phyloP scores from a whole-genome alignment of 2,888 invertebrate genomes.

The Drosophila imparisetae region DNA sequence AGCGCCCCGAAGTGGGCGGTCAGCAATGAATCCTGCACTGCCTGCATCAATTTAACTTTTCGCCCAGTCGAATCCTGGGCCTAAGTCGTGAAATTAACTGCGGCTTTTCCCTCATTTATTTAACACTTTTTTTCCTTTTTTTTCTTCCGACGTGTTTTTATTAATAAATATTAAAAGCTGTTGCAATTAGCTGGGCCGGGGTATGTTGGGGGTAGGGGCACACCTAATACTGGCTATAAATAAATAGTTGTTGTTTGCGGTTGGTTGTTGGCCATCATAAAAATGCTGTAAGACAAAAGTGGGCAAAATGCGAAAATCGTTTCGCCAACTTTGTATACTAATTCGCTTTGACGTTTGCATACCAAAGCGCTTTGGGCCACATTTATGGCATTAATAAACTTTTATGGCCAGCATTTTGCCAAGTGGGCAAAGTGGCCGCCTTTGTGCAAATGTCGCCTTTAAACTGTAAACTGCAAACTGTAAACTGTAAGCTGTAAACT shows the following conservation, averaged over 20 bases:
- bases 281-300: constrained; percentile 43
- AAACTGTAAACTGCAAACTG: constrained; percentile 9
- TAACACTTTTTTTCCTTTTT: constrained; percentile 18
- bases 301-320: constrained; percentile 39
- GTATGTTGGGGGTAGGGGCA: constrained; percentile 8
- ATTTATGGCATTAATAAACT: constrained; percentile 81
- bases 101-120: constrained; percentile 53
- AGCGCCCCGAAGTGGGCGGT: constrained; percentile 33
- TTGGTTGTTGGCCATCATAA: constrained; percentile 46
- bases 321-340: constrained; percentile 75
- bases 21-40: constrained; percentile 47
- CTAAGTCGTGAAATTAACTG: constrained; percentile 54
- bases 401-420: constrained; percentile 73
- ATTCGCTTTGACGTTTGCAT: constrained; percentile 79
- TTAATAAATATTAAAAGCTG: constrained; percentile 65
- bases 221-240: constrained; percentile 72
- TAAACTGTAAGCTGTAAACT: neutral
- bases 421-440: constrained; percentile 19
- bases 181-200: constrained; percentile 27
- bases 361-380: constrained; percentile 70
- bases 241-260: constrained; percentile 59
- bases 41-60: constrained; percentile 72
- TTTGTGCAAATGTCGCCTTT: constrained; percentile 48
- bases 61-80: constrained; percentile 4
- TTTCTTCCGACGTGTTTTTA: constrained; percentile 33